These are phyloP conservation scores for Mimas tiliae DNA, from an alignment of 2,888 invertebrate species.

Conservation along the genomic window DNA sequence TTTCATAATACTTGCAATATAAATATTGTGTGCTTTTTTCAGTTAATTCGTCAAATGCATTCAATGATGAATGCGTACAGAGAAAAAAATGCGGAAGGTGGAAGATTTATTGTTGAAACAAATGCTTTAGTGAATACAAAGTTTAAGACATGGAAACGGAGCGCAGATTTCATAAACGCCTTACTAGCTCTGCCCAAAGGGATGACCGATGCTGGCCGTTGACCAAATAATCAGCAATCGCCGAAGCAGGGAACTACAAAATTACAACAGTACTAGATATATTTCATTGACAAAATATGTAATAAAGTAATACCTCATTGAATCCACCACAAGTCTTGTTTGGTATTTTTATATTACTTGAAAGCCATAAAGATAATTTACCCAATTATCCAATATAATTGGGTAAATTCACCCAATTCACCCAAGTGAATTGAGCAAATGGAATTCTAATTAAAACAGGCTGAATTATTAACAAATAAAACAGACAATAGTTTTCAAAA, in stretches of 20 bases:
- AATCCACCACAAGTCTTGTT: background rate
- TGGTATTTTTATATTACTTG: too few species aligned
- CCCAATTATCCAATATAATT: too few species aligned
- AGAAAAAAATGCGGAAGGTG: slow-evolving; percentile 41
- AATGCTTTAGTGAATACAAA: slow-evolving; percentile 58
- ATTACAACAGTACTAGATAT: background rate
- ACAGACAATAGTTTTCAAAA: slow-evolving; percentile 39
- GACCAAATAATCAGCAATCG: slow-evolving; percentile 36
- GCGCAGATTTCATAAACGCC: slow-evolving; percentile 90
- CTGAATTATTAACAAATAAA: slow-evolving; percentile 1
- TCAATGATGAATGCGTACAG: slow-evolving; percentile 60
- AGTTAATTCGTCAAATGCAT: slow-evolving; percentile 60
- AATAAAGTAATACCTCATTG: slow-evolving; percentile 17
- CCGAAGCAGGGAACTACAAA: background rate
- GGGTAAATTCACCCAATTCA: too few species aligned
- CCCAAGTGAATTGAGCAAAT: too few species aligned
- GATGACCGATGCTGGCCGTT: slow-evolving; percentile 90
- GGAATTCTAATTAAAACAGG: too few species aligned
- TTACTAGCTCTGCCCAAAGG: slow-evolving; percentile 90
- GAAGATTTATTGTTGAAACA: slow-evolving; percentile 48
- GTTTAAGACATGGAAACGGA: slow-evolving; percentile 83
- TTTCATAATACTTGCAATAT: too few species aligned
- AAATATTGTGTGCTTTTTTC: slow-evolving; percentile 39
- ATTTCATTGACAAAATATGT: background rate
- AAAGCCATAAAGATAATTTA: too few species aligned